Conservation (phyloP, 2,113 vertebrate species). For the Dunckerocampus dactyliophorus region DNA sequence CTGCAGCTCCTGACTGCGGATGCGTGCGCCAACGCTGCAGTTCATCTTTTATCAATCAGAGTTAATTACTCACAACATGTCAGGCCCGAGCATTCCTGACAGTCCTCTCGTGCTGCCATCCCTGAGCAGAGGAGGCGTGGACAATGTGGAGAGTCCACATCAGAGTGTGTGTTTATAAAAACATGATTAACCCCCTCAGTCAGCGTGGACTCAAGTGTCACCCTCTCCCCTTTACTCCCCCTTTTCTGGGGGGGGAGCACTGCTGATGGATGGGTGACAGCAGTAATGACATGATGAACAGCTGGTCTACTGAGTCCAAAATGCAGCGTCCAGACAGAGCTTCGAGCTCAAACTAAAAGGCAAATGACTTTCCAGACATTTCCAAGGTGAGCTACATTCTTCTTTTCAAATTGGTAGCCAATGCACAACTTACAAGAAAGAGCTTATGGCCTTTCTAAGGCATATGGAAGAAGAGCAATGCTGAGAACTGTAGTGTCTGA, state of each 20-base stretch:
- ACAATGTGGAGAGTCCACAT: slow-evolving; percentile 36
- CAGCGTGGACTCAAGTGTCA: slow-evolving; percentile 22
- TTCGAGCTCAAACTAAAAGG: background rate
- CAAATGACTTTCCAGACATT: slow-evolving; percentile 18
- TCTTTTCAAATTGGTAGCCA: slow-evolving; percentile 23
- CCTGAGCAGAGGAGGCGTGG: slow-evolving; percentile 13
- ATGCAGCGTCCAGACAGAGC: background rate
- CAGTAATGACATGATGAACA: slow-evolving; percentile 39
- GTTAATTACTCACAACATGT: slow-evolving; percentile 76
- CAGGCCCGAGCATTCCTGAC: slow-evolving; percentile 67
- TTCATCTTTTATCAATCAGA: slow-evolving; percentile 79
- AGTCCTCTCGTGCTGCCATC: slow-evolving; percentile 38
- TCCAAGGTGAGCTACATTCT: slow-evolving; percentile 7
- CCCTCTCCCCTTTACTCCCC: slow-evolving; percentile 8
- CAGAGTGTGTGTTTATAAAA: slow-evolving; percentile 49
- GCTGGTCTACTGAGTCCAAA: slow-evolving; percentile 15
- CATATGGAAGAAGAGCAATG: no score
- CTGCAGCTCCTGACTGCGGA: slow-evolving; percentile 21
- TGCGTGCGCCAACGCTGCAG: slow-evolving; percentile 36
- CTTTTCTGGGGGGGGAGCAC: slow-evolving; percentile 12
- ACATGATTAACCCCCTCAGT: slow-evolving; percentile 52
- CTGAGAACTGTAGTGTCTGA: no score
- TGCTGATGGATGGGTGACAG: slow-evolving; percentile 55
- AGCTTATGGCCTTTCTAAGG: no score
- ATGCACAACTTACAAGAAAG: slow-evolving; percentile 13